Percentiles rank a stretch among this genome's conserved stretches.
Conservation (phyloP, 2,888 invertebrate genomes). For the Aphodius granarius region DNA sequence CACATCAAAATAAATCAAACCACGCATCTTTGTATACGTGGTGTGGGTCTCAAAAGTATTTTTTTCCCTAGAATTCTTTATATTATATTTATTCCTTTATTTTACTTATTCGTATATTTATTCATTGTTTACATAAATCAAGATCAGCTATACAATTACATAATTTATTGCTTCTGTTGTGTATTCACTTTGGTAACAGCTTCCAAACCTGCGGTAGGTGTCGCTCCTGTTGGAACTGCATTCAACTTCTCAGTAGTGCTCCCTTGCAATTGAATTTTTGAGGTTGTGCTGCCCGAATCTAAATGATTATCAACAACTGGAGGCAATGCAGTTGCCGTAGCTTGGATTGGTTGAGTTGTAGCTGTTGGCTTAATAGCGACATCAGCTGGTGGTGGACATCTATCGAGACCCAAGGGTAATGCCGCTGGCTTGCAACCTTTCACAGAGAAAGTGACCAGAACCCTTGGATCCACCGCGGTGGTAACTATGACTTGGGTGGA, state of each 20-base stretch:
- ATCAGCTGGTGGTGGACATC: constrained; percentile 30
- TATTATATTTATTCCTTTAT: too few relatives aligned
- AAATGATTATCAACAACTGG: background rate
- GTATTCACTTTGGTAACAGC: background rate
- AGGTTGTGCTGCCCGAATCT: background rate
- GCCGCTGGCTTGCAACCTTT: constrained; percentile 50
- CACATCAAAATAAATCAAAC: too few relatives aligned
- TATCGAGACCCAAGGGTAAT: constrained; percentile 46
- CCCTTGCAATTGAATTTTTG: constrained; percentile 7
- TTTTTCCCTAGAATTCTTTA: too few relatives aligned
- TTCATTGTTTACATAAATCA: background rate
- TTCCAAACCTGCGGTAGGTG: constrained; percentile 10
- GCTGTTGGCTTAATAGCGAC: constrained; percentile 25
- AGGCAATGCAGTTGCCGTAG: constrained; percentile 17
- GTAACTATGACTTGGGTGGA: constrained; percentile 42
- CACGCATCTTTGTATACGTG: too few relatives aligned
- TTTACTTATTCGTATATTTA: background rate
- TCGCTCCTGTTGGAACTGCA: background rate
- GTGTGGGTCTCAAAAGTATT: too few relatives aligned
- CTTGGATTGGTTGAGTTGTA: constrained; percentile 14
- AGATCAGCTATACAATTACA: background rate
- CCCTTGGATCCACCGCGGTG: constrained; percentile 45
- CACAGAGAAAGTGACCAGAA: constrained; percentile 51
- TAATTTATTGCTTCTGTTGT: background rate
- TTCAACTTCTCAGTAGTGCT: constrained; percentile 10